Base-by-base conservation (phyloP, 2,888 invertebrate genomes). In the Monoplex corrugatus region DNA sequence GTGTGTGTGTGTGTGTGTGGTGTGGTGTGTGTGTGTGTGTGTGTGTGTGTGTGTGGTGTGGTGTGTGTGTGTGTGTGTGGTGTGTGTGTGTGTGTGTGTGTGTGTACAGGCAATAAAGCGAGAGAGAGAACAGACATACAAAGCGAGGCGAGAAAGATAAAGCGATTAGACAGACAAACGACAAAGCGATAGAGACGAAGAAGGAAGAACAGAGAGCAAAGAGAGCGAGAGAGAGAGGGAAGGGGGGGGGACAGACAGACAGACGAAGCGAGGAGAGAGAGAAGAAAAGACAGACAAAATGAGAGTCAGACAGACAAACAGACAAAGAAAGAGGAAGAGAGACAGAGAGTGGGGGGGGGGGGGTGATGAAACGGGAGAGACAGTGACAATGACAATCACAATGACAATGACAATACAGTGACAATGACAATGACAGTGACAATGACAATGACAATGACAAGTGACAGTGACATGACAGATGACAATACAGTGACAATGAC, bases 41-140 rank as follows among this genome's bases (percentile, higher is more conserved):
- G n/a, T 43, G 45, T 83, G 35, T 45, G 83, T 13, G 78, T 19
- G 40, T 45, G 1, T 45, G 45, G 23, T 0, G 3, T 16, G 13
- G 28, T 83, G 2, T 44, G 10, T 32, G 83, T 83, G 83, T 45
- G 45, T 45, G 83, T n/a, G 16, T 83, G n/a, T n/a, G n/a, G 83
- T 83, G 83, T 35, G 38, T 28, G 84, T 50, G 57, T 45, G 10
- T 28, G 45, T 8, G 35, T 45, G 23, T 35, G 32, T 45, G 35
- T 45, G 45, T 84, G 35, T 45, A 44, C 19, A 43, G 82, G 28
- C 19, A 82, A 28, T 23, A 44, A 44, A 63, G 63, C 19, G 23
- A 63, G 16, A 63, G 23, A 63, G 63, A 63, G 16, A 63, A 63
- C 28, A 28, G n/a, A n/a, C n/a, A n/a, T n/a, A n/a, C n/a, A n/a